phyloP scores from a whole-genome alignment of 2,113 vertebrate species.

The Perognathus longimembris region DNA sequence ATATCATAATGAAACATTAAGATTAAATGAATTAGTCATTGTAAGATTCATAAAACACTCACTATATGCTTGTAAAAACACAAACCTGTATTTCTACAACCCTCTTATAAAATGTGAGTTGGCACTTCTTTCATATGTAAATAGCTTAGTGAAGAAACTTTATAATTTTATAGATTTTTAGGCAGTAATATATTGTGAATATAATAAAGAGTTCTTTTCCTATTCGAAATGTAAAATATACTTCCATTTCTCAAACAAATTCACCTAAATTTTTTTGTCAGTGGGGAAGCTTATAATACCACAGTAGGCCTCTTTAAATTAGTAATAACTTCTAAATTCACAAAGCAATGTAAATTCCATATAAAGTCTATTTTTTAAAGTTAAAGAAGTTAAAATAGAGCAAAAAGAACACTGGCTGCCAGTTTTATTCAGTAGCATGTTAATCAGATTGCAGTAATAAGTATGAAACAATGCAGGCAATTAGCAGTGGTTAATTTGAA shows the following conservation, averaged over 20 bases:
- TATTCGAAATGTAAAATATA: neutral
- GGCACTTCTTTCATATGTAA: neutral
- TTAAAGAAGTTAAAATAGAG: slow-evolving; percentile 49
- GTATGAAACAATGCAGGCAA: slow-evolving; percentile 80
- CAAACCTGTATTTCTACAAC: slow-evolving; percentile 4
- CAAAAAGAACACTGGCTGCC: slow-evolving; percentile 63
- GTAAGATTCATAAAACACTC: neutral
- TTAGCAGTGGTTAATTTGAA: slow-evolving; percentile 83
- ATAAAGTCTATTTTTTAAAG: slow-evolving; percentile 13
- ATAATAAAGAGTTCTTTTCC: neutral
- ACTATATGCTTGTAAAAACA: neutral
- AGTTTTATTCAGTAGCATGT: slow-evolving; percentile 67
- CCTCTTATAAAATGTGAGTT: neutral
- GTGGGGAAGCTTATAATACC: neutral
- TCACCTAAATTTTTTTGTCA: neutral
- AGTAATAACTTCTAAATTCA: slow-evolving; percentile 14
- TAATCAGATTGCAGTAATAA: slow-evolving; percentile 79
- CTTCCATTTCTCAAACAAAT: slow-evolving; percentile 3
- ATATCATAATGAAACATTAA: neutral
- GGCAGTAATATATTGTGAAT: neutral
- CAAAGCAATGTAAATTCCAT: slow-evolving; percentile 16
- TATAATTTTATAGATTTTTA: neutral
- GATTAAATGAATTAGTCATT: neutral
- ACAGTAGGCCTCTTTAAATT: neutral
- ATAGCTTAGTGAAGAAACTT: neutral